Base-by-base conservation (phyloP, 2,888 invertebrate species). In the Nysson spinosus region DNA sequence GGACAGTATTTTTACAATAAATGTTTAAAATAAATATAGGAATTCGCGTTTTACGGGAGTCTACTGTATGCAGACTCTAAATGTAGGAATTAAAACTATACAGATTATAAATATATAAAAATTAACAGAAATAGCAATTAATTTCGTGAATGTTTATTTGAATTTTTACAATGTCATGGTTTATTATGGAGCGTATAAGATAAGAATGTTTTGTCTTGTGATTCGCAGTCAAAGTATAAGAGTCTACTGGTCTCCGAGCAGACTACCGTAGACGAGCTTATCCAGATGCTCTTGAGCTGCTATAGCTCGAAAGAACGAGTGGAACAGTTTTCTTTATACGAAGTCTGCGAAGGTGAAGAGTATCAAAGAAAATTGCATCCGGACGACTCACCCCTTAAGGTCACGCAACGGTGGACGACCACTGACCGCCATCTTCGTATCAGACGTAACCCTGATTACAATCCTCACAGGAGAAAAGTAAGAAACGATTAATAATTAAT, bases 281-380 rank as follows among this genome's bases (percentile, higher is more conserved):
- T 97, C 64, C 93, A 94, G 65, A 91, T 97, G 73, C 88, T 97
- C 57, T 89, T 97, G 57, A 94, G 93, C 78, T 96, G 96, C 88
- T 96, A 95, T 85, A 94, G 92, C 86, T 95, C 94, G 65, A 90
- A 90, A 68, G 96, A 96, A 85, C 91, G 93, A 17, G 94, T 95
- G 1, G 95, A 95, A 87, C 92, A 94, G 85, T 96, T 95, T 88
- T 95, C 95, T 30, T 88, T 96, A 30, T 96, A 95, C 87, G 96
- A 96, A 91, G 95, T 95, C 19, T 92, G 92, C 79, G 92, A 93
- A 67, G 93, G 93, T 4, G 94, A 95, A 86, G 95, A 95, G 86
- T 95, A 95, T 88, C 95, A 96, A 87, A 91, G 96, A 57, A 95
- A 96, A 88, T 88, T 96, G 28, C 95, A 96, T 87, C 94, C 95